Evolutionary conservation across 2,797 vertebrate species (phyloP).

Genomic region (Brachyrhaphis roseni): DNA sequence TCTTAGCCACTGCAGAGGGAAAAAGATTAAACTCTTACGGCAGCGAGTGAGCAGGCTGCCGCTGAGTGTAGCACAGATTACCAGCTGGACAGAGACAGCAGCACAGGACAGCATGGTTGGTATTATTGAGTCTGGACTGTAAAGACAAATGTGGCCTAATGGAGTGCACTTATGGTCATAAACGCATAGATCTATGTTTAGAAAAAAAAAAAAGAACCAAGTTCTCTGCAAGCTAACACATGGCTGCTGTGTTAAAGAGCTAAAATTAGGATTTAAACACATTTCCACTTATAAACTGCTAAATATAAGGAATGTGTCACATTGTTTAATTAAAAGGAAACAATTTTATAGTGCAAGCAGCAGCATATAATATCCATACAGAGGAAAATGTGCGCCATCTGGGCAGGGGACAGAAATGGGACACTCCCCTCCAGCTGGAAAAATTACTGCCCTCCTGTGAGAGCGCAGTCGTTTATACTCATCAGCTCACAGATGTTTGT

Average conservation of each 20-base stretch:
- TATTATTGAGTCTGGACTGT: slow-evolving; percentile 38
- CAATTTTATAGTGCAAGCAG: background rate
- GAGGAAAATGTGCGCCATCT: slow-evolving; percentile 26
- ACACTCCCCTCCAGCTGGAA: slow-evolving; percentile 40
- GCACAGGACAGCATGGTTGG: slow-evolving; percentile 31
- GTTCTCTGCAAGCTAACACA: background rate
- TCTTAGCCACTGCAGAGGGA: slow-evolving; percentile 68
- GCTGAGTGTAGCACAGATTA: slow-evolving; percentile 67
- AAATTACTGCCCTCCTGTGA: slow-evolving; percentile 11
- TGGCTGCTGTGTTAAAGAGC: background rate
- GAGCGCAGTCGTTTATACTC: slow-evolving; percentile 5
- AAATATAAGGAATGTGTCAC: background rate
- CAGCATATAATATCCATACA: background rate
- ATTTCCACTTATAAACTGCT: background rate
- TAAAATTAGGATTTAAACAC: background rate
- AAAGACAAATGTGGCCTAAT: slow-evolving; percentile 29
- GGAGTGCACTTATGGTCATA: slow-evolving; percentile 1
- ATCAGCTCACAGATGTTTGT: slow-evolving; percentile 25
- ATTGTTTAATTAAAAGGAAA: background rate
- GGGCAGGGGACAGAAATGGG: slow-evolving; percentile 24
- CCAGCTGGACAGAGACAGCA: slow-evolving; percentile 56
- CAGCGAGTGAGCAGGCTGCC: slow-evolving; percentile 65
- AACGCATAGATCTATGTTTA: background rate
- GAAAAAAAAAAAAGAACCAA: background rate
- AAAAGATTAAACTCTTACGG: slow-evolving; percentile 74